Percentiles rank a stretch among this genome's conserved stretches.
Evolutionary conservation across 2,797 vertebrate species (phyloP).

Genomic region (Sebastes wilsoni): DNA sequence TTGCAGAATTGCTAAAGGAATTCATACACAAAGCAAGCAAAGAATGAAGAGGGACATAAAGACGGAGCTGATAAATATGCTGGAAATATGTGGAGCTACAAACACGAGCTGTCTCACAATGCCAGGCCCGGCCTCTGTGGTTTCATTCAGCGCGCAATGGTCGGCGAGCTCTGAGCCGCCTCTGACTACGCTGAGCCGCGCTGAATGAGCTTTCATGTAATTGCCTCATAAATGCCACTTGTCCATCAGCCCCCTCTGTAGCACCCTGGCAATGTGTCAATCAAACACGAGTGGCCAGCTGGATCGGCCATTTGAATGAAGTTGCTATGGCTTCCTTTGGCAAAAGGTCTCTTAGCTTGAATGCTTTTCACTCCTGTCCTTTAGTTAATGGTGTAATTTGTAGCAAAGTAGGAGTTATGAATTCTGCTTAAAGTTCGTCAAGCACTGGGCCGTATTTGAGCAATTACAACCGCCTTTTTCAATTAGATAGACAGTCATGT

Average conservation of each 20-base stretch:
- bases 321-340: constrained; percentile 66
- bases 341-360: constrained; percentile 36
- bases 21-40: constrained; percentile 51
- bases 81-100: constrained; percentile 68
- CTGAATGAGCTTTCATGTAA: constrained; percentile 82
- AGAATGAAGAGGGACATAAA: constrained; percentile 52
- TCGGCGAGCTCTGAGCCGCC: constrained; percentile 48
- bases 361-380: constrained; percentile 34
- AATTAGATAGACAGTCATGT: background rate
- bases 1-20: constrained; percentile 40
- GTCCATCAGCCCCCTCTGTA: constrained; percentile 76
- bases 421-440: constrained; percentile 6
- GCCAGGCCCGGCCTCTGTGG: constrained; percentile 40
- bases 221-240: constrained; percentile 86
- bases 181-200: constrained; percentile 39
- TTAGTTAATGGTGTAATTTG: constrained; percentile 20
- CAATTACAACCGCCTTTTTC: background rate
- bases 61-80: constrained; percentile 65
- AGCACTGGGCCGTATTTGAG: background rate
- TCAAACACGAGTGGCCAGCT: constrained; percentile 77
- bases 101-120: constrained; percentile 56
- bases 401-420: constrained; percentile 23
- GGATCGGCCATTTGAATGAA: constrained; percentile 54
- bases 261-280: constrained; percentile 78
- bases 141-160: constrained; percentile 54